Percentiles rank a stretch among this genome's conserved stretches.
These are phyloP conservation scores for Choloepus hoffmanni DNA, from an alignment of 2,113 vertebrate genomes.

Conservation along the genomic window DNA sequence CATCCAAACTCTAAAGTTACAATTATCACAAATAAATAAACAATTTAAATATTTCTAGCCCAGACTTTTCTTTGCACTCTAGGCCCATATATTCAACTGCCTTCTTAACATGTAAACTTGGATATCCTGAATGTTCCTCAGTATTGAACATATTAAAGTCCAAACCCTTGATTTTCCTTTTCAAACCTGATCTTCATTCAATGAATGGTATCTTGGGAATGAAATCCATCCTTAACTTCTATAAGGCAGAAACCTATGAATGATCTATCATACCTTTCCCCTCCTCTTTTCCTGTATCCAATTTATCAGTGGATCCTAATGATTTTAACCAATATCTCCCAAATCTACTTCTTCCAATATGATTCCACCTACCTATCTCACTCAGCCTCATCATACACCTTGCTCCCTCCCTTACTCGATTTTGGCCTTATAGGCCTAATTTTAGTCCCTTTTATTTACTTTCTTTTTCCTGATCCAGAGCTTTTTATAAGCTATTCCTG, in stretches of 20 bases:
- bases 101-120: neutral
- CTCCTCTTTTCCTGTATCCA: neutral
- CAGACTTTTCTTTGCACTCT: neutral
- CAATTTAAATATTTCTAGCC: neutral
- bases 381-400: neutral
- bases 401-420: neutral
- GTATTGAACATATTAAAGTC: neutral
- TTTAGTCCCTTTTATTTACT: neutral
- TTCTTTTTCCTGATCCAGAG: neutral
- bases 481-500: neutral
- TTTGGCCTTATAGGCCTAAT: neutral
- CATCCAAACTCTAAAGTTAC: neutral
- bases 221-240: neutral
- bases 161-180: neutral
- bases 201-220: neutral
- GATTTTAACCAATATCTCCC: neutral
- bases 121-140: neutral
- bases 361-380: neutral
- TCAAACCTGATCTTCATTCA: conserved; percentile 13
- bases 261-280: neutral
- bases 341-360: neutral
- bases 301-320: neutral
- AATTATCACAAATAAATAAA: neutral
- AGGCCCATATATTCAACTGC: neutral
- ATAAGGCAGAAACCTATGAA: neutral